Evolutionary conservation across 1,140 invertebrate species (phyloP).

Genomic region (Drosophila suzukii): DNA sequence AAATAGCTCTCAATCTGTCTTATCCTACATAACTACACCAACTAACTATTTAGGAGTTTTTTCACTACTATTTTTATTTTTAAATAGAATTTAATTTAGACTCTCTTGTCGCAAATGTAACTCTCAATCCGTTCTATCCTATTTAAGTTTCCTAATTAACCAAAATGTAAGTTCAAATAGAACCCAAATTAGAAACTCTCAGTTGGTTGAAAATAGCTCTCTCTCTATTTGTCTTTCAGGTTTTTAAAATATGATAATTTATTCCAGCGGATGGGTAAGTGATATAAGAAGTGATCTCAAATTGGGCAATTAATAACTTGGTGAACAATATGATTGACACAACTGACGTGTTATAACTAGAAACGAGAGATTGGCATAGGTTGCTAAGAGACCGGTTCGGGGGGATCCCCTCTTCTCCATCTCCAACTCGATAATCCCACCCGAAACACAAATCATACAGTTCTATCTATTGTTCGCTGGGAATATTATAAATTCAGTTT

Average conservation of each 20-base stretch:
- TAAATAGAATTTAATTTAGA: no score
- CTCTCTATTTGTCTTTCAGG: not conserved
- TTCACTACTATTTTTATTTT: no score
- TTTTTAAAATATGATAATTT: constrained; percentile 25
- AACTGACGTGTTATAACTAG: constrained; percentile 8
- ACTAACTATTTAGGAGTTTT: no score
- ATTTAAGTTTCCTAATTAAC: not conserved
- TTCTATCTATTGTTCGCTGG: constrained; percentile 1
- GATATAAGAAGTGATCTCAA: constrained; percentile 18
- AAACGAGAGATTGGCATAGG: not conserved
- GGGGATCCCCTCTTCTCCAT: not conserved
- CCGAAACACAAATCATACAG: not conserved
- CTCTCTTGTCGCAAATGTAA: no score
- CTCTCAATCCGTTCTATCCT: no score
- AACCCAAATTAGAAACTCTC: not conserved
- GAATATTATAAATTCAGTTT: constrained; percentile 23
- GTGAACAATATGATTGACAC: constrained; percentile 29
- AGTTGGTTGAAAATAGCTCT: not conserved
- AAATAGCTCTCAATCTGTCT: not conserved
- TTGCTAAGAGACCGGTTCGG: constrained; percentile 16
- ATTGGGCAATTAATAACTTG: constrained; percentile 30
- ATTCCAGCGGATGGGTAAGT: not conserved
- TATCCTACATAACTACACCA: no score
- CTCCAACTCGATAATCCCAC: not conserved
- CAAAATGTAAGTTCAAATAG: not conserved